Evolutionary conservation across 2,797 vertebrate species (phyloP).

Genomic region (Syncerus caffer): DNA sequence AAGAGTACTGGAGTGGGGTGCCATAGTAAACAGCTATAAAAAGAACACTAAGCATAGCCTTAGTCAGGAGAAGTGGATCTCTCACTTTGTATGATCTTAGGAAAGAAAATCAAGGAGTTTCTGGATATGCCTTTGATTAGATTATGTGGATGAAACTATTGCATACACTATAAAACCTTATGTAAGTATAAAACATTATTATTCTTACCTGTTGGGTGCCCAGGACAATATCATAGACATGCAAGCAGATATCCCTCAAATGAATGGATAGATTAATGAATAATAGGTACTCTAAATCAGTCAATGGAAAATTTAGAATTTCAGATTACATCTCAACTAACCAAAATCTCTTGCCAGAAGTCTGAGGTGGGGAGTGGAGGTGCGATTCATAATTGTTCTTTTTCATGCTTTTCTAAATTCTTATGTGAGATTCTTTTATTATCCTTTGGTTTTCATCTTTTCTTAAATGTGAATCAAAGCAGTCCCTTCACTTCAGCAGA

Average conservation of each 20-base stretch:
- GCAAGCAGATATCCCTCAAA: not conserved
- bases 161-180: not conserved
- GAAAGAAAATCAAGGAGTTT: not conserved
- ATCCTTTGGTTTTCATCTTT: conserved; percentile 4
- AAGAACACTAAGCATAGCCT: not conserved
- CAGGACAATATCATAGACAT: not conserved
- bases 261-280: not conserved
- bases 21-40: not conserved
- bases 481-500: not conserved
- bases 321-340: not conserved
- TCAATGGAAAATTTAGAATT: not conserved
- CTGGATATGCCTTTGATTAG: not conserved
- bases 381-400: not conserved
- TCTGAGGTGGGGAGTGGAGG: not conserved
- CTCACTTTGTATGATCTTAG: not conserved
- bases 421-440: not conserved
- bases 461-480: not conserved
- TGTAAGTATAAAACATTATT: not conserved
- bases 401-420: conserved; percentile 12
- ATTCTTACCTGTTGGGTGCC: not conserved
- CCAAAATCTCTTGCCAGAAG: not conserved
- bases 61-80: not conserved
- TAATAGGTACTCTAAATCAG: not conserved
- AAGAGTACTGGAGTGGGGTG: no score
- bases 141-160: not conserved